Evolutionary conservation across 1,140 invertebrate genomes (phyloP), one percentile per base, ranked within the genome.

Genomic region (Drosophila athabasca): DNA sequence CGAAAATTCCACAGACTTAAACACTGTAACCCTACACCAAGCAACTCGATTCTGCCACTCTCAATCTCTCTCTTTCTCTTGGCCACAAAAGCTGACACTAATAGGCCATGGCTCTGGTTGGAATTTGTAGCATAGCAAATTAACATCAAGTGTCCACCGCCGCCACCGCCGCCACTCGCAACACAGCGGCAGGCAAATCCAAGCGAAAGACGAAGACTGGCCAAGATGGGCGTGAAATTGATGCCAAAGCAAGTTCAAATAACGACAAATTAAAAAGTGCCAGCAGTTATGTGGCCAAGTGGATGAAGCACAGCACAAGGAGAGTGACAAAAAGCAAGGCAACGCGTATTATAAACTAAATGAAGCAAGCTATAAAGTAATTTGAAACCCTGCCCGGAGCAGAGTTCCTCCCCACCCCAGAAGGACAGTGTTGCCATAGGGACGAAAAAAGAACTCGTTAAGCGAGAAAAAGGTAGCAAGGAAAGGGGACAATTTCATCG

Each of bases 301-400:
- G 29, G 22, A 51, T 11, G 29, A 43, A 1, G 17, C 17, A 19
- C 17, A 19, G 17, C 17, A 19, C 17, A 1, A 19, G 7, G 22
- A 13, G 39, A 67, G 60, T 66, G 52, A 44, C 7, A 39, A 57
- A 48, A 11, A 26, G 50, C 41, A 72, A 79, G 76, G 62, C 61
- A 45, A 45, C 48, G 74, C 70, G 60, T 13, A 39, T 81, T 82
- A 74, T 77, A 76, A 73, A 80, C 82, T 84, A 82, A 85, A 82
- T 75, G 82, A 78, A 85, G 82, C 74, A 71, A 71, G 70, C 79
- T 76, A 76, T 79, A 79, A 88, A 79, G 83, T 76, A 82, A 87
- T 87, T 88, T 87, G 52, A 88, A 60, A 71, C 68, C 62, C 66
- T 66, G 62, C 55, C 55, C 24, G 29, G 39, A 19, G 35, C 62